Evolutionary conservation across 2,797 vertebrate genomes (phyloP).

Genomic region (Neosilurus hyrtlii): DNA sequence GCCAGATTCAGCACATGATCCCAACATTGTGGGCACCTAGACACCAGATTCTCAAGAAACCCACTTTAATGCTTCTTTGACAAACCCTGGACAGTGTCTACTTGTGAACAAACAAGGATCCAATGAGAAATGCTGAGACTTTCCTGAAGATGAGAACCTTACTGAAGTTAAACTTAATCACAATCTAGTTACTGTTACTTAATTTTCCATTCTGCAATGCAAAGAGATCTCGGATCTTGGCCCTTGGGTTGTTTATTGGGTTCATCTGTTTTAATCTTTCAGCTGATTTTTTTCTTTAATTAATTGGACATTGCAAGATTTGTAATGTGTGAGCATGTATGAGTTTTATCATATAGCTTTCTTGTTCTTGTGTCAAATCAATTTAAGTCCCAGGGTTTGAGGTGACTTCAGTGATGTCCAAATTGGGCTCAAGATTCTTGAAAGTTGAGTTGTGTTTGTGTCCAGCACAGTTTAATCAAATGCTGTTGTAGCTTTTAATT

Average conservation of each 20-base stretch:
- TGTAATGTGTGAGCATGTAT: conserved; percentile 41
- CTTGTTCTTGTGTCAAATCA: conserved; percentile 44
- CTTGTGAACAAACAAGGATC: conserved; percentile 45
- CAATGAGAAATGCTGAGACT: conserved; percentile 46
- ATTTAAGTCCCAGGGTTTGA: conserved; percentile 35
- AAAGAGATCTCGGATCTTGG: conserved; percentile 19
- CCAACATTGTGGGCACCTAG: conserved; percentile 90
- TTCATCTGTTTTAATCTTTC: conserved; percentile 42
- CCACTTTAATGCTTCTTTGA: not conserved
- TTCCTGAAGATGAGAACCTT: conserved; percentile 18
- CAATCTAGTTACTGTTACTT: conserved; percentile 14
- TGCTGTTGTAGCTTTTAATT: conserved; percentile 58
- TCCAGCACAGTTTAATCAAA: conserved; percentile 43
- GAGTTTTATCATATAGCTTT: conserved; percentile 28
- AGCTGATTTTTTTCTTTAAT: conserved; percentile 44
- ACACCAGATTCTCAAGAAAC: conserved; percentile 24
- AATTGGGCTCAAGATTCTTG: not conserved
- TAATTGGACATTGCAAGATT: conserved; percentile 54
- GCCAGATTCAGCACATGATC: conserved; percentile 88
- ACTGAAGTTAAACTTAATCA: conserved; percentile 36
- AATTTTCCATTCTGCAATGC: conserved; percentile 11
- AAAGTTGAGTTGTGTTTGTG: conserved; percentile 22
- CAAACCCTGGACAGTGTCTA: conserved; percentile 52
- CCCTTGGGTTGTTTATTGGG: conserved; percentile 51
- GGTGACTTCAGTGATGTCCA: conserved; percentile 33